Evolutionary conservation across 1,140 invertebrate species (phyloP).

Genomic region (Drosophila ercepeae): DNA sequence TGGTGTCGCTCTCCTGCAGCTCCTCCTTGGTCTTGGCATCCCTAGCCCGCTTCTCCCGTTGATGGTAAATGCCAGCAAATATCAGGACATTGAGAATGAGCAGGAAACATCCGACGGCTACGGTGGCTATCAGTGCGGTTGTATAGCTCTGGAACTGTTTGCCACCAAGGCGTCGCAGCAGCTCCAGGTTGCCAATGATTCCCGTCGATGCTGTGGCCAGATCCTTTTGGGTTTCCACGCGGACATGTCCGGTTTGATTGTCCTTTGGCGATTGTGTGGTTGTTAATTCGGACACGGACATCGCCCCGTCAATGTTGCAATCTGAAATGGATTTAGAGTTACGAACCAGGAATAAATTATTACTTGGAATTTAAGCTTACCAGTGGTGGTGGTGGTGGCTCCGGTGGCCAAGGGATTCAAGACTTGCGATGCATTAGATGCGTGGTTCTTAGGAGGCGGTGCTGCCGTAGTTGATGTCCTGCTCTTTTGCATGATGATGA

Average conservation of each 20-base stretch:
- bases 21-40: slow-evolving; percentile 90
- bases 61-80: slow-evolving; percentile 97
- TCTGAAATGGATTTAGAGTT: slow-evolving; percentile 75
- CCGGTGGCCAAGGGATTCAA: slow-evolving; percentile 30
- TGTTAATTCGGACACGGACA: slow-evolving; percentile 85
- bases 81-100: slow-evolving; percentile 96
- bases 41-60: slow-evolving; percentile 89
- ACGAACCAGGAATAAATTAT: neutral
- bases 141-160: slow-evolving; percentile 94
- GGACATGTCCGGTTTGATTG: slow-evolving; percentile 56
- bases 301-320: slow-evolving; percentile 85
- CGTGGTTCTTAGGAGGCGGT: slow-evolving; percentile 53
- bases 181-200: slow-evolving; percentile 77
- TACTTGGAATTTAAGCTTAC: neutral
- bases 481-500: slow-evolving; percentile 57
- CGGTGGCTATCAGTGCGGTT: slow-evolving; percentile 95
- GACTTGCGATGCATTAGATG: slow-evolving; percentile 48
- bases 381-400: slow-evolving; percentile 48
- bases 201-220: slow-evolving; percentile 77
- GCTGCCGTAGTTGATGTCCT: slow-evolving; percentile 81
- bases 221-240: slow-evolving; percentile 68
- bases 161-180: slow-evolving; percentile 89
- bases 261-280: slow-evolving; percentile 69
- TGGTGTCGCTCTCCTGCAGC: slow-evolving; percentile 87
- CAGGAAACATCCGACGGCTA: slow-evolving; percentile 94